Evolutionary conservation across 1,140 invertebrate species (phyloP).

Genomic region (Holcopasites calliopsidis): DNA sequence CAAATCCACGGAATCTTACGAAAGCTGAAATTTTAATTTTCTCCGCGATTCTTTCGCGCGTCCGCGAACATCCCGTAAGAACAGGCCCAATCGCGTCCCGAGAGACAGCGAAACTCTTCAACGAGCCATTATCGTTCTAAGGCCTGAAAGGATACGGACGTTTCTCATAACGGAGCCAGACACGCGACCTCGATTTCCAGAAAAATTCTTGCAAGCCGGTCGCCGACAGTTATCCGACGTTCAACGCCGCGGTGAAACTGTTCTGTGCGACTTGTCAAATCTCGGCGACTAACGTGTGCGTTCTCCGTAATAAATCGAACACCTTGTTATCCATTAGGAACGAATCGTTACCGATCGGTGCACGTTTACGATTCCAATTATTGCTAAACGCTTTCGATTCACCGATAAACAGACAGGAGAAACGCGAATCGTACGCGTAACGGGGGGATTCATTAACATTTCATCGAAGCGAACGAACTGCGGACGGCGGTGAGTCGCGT

Average conservation of each 20-base stretch:
- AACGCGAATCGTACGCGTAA: background rate
- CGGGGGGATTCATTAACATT: slow-evolving; percentile 16
- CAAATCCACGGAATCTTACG: background rate
- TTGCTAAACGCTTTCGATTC: background rate
- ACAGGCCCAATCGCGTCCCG: no score
- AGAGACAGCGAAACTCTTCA: slow-evolving; percentile 11
- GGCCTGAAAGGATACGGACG: background rate
- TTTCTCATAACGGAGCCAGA: background rate
- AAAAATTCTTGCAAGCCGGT: no score
- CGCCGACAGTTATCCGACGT: no score
- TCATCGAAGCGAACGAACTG: slow-evolving; percentile 17
- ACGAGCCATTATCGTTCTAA: background rate
- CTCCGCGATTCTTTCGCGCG: no score
- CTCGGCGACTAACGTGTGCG: background rate
- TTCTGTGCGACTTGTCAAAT: background rate
- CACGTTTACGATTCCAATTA: background rate
- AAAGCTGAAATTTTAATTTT: background rate
- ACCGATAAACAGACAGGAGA: background rate
- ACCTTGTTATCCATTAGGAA: background rate
- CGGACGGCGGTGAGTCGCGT: background rate
- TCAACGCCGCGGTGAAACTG: slow-evolving; percentile 25
- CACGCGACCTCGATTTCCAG: slow-evolving; percentile 24
- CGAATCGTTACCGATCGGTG: background rate
- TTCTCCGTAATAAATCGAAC: no score
- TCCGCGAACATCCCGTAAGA: no score